phyloP scores from a whole-genome alignment of 64 coral and sea anemone genomes.

The Dendronephthya gigantea region DNA sequence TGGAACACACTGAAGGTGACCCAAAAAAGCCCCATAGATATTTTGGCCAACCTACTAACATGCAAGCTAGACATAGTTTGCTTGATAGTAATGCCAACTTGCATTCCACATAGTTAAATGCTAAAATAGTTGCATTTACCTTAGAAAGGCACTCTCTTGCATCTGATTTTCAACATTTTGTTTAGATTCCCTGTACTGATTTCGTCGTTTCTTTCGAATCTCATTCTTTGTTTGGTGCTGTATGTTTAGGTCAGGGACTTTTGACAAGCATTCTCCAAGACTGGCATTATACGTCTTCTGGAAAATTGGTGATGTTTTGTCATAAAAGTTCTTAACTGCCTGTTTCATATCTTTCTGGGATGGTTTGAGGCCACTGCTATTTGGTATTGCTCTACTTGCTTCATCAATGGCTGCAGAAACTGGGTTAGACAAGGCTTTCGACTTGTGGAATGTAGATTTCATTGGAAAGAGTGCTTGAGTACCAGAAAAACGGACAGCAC shows the following conservation, averaged over 20 bases:
- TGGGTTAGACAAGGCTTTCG: too few species aligned
- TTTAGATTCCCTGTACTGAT: constrained; percentile 27
- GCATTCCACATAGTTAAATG: background rate
- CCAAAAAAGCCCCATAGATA: too few species aligned
- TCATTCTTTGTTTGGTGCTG: constrained; percentile 43
- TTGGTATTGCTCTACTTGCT: background rate
- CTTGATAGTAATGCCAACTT: too few species aligned
- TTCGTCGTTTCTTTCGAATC: constrained; percentile 26
- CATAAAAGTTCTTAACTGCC: constrained; percentile 36
- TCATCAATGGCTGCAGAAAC: background rate
- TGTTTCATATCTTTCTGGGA: constrained; percentile 32
- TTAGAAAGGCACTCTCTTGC: constrained; percentile 52
- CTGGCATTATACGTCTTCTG: constrained; percentile 15
- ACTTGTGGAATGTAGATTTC: too few species aligned
- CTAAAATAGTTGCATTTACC: constrained; percentile 10
- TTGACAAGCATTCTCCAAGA: constrained; percentile 31
- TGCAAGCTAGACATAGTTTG: too few species aligned
- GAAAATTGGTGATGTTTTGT: constrained; percentile 26
- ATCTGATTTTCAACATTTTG: constrained; percentile 41
- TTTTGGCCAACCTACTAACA: too few species aligned
- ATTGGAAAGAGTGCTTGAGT: too few species aligned
- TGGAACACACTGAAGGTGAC: too few species aligned
- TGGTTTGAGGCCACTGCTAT: constrained; percentile 12
- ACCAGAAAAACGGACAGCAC: too few species aligned
- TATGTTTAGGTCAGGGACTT: constrained; percentile 28